Evolutionary conservation across 1,140 invertebrate genomes (phyloP), one percentile per base, ranked within the genome.

Genomic region (Bacillus rossius): DNA sequence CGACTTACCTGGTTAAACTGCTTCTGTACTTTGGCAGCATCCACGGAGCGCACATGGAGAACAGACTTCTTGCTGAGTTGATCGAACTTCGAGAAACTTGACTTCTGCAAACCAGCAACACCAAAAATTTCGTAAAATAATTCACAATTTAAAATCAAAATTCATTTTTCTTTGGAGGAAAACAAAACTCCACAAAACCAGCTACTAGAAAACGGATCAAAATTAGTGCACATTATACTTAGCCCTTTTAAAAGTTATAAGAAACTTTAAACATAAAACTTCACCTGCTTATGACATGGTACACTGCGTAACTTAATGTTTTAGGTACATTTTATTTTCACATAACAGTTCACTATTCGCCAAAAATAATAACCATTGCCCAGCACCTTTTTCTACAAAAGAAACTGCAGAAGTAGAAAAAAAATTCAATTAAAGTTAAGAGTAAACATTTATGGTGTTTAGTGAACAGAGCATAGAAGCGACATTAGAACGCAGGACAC

Each of bases 71-170:
- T 88, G 65, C 80, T 81, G 34, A 86, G 71, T 52, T 84, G 81
- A 67, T 88, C 85, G 71, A 87, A 88, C 77, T 88, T 87, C 62
- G 78, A 87, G 70, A 88, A 88, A 74, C 86, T 88, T 61, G 84
- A 86, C 79, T 86, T 88, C 87, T 89, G 76, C 26, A 79, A 79
- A 65, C 43, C 54, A 69, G 56, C 47, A 64, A 56, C 61, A 60
- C 29, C 4, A 34, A 34, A 34, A 34, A 7, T 34, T 34, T 34
- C 10, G n/a, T n/a, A 13, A 55, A 66, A 60, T 34, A 64, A 69
- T 57, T 17, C 37, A 40, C 50, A 25, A 42, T 50, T 42, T 42
- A 51, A 14, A 51, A 57, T 22, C 19, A 63, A 34, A 13, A 20
- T 13, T 41, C 16, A 25, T 23, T 42, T 13, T 23, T 42, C 10